These are phyloP conservation scores for Apantesis nais DNA, from an alignment of 2,888 invertebrate genomes.

Conservation along the genomic window DNA sequence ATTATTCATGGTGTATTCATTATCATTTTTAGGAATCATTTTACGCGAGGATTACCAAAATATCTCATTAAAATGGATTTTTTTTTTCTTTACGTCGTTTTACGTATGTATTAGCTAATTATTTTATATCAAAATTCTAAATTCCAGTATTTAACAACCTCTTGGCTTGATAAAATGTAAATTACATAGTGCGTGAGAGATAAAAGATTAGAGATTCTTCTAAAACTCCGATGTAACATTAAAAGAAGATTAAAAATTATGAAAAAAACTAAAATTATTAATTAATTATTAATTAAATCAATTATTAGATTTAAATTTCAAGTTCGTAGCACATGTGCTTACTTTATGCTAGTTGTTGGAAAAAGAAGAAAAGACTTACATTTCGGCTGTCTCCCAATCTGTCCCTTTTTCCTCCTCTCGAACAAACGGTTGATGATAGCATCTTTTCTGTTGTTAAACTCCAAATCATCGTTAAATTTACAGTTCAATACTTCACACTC, in stretches of 20 bases:
- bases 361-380: constrained; percentile 60
- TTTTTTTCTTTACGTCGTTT: background rate
- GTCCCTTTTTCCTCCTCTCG: constrained; percentile 67
- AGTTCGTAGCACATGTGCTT: background rate
- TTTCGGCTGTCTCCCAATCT: constrained; percentile 71
- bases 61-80: background rate
- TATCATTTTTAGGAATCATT: background rate
- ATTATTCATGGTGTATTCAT: background rate
- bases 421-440: constrained; percentile 76
- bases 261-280: too few relatives aligned
- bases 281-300: too few relatives aligned
- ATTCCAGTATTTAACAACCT: background rate
- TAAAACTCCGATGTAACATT: too few relatives aligned
- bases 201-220: background rate
- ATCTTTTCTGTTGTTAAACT: constrained; percentile 69
- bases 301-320: background rate
- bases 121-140: too few relatives aligned
- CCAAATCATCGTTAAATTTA: constrained; percentile 68
- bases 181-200: background rate
- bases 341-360: background rate
- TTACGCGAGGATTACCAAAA: background rate
- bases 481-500: constrained; percentile 75
- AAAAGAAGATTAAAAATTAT: too few relatives aligned
- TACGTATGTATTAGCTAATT: too few relatives aligned
- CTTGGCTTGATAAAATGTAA: background rate